A percentile compares a stretch with the other conserved stretches of the same genome.
Conservation (phyloP, 1,140 invertebrate genomes). For the Danaus plexippus region DNA sequence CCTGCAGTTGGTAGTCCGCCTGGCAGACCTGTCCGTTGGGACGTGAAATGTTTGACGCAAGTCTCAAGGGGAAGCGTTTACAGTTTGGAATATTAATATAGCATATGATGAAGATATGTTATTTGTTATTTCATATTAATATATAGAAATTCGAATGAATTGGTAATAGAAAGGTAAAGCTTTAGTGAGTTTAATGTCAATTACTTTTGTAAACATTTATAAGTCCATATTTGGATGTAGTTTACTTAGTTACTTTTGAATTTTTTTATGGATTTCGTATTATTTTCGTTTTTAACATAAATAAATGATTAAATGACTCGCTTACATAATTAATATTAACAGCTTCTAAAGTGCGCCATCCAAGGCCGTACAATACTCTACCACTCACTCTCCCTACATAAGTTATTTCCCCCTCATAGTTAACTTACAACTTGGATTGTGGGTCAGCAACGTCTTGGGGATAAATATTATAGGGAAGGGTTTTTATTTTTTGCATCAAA, state of each 20-base stretch:
- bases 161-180: too few species aligned
- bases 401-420: conserved; percentile 48
- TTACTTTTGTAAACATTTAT: too few species aligned
- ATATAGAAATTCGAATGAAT: too few species aligned
- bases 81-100: too few species aligned
- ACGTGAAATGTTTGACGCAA: conserved; percentile 24
- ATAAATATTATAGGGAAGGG: conserved; percentile 44
- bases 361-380: conserved; percentile 27
- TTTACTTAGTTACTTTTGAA: not conserved
- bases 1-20: conserved; percentile 38
- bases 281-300: too few species aligned
- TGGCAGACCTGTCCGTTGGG: conserved; percentile 38
- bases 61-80: not conserved
- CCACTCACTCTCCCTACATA: conserved; percentile 44
- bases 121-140: too few species aligned
- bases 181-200: too few species aligned
- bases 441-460: conserved; percentile 46
- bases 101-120: too few species aligned
- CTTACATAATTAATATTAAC: not conserved
- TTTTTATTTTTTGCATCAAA: conserved; percentile 27
- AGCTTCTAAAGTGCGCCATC: conserved; percentile 17
- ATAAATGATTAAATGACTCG: too few species aligned
- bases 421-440: conserved; percentile 46
- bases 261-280: not conserved
- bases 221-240: too few species aligned